Evolutionary conservation across 2,888 invertebrate genomes (phyloP), one percentile per base, ranked within the genome.

Genomic region (Hirtodrosophila alboralis): DNA sequence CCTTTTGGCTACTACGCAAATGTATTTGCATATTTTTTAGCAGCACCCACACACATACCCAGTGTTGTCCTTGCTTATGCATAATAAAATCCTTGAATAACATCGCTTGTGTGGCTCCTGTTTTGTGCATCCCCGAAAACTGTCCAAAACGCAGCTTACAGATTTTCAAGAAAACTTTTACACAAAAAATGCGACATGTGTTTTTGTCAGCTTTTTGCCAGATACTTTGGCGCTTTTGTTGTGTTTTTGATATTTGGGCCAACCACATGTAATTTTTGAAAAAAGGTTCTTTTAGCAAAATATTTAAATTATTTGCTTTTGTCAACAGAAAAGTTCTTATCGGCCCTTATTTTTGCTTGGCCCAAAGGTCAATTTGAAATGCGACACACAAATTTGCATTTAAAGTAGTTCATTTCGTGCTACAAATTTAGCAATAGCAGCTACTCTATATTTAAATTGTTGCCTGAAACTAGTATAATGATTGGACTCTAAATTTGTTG

Each of bases 111-210:
- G 7, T 28, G 28, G 5, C 23, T 23, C 23, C 8, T 23, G 23
- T 7, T 23, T 23, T 21, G 2, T 8, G 7, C 8, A 6, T 10
- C 10, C 14, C 16, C 9, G 30, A 63, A 63, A 57, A 23, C 48
- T 40, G 61, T 49, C 54, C 51, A 52, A 57, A 60, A 52, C 67
- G 63, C 64, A 60, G 86, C 66, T 79, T 85, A 79, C 68, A 84
- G 47, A 71, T 49, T 75, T 71, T 60, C 53, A 68, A 79, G 77
- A 67, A 64, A 68, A 71, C 49, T 68, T 68, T 53, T 62, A 81
- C 62, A 66, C 63, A 84, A 56, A 78, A n/a, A 67, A 71, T 83
- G 65, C 66, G 86, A 79, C 86, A 79, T 85, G 86, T 85, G 84
- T 79, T 72, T 53, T 36, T 85, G 80, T 85, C 86, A 68, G 63